Percentiles rank a stretch among this genome's conserved stretches.
Conservation (phyloP, 1,140 invertebrate genomes). For the Teleopsis dalmanni region DNA sequence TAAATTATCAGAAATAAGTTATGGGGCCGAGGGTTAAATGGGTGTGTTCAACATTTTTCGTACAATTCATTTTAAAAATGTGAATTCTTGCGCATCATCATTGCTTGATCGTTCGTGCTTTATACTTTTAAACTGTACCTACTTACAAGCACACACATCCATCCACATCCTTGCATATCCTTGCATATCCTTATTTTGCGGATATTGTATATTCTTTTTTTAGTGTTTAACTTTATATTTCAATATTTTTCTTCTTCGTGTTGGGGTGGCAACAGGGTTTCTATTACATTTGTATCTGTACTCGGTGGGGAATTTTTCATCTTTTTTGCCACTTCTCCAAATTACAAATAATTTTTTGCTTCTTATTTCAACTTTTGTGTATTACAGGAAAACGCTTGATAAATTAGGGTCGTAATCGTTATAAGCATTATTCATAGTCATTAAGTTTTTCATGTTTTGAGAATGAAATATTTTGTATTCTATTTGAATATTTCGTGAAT, state of each 20-base stretch:
- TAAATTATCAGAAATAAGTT: too few relatives aligned
- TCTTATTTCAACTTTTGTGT: not conserved
- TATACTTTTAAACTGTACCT: too few relatives aligned
- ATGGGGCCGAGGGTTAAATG: too few relatives aligned
- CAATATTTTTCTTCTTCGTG: too few relatives aligned
- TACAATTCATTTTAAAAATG: too few relatives aligned
- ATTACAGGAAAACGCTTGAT: conserved; percentile 27
- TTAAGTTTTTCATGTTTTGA: conserved; percentile 19
- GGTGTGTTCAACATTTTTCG: too few relatives aligned
- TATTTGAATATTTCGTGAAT: too few relatives aligned
- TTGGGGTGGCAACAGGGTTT: too few relatives aligned
- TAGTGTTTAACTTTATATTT: not conserved
- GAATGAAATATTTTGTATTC: not conserved
- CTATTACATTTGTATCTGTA: conserved; percentile 19
- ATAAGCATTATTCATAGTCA: conserved; percentile 35
- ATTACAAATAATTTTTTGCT: not conserved
- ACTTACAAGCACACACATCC: too few relatives aligned
- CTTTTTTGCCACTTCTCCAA: not conserved
- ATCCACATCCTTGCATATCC: too few relatives aligned
- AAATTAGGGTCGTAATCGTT: conserved; percentile 41
- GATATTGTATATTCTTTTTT: not conserved
- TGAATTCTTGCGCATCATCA: conserved; percentile 42
- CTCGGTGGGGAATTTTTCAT: conserved; percentile 1
- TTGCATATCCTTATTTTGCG: too few relatives aligned
- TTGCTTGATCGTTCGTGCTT: conserved; percentile 40